These are phyloP conservation scores for Clitarchus hookeri DNA, from an alignment of 2,888 invertebrate genomes.

Conservation along the genomic window DNA sequence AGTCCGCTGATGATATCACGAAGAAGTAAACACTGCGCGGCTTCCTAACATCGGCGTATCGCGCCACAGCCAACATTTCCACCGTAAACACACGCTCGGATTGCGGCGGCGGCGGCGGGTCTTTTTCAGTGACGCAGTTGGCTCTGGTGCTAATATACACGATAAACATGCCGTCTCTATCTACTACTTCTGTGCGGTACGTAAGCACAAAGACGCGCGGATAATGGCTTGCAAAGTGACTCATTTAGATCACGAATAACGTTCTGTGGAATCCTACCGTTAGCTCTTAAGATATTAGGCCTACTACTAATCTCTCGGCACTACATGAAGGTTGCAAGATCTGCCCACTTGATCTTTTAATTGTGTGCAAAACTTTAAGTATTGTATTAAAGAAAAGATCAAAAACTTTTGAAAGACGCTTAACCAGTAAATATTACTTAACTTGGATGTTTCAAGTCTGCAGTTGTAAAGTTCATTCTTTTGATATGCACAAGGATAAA, in stretches of 20 bases:
- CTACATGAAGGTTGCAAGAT: too few species aligned
- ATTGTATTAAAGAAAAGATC: too few species aligned
- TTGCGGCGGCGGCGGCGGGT: background rate
- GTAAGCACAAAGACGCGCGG: background rate
- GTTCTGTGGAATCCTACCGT: too few species aligned
- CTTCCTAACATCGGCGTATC: background rate
- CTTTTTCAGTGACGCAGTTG: constrained; percentile 2
- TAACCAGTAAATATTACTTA: too few species aligned
- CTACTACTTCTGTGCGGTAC: background rate
- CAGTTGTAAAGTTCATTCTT: too few species aligned
- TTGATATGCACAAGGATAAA: too few species aligned
- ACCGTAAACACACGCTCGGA: background rate
- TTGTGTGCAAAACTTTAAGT: too few species aligned
- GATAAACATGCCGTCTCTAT: background rate
- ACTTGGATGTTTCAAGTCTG: too few species aligned
- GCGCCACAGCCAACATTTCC: background rate
- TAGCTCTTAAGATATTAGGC: too few species aligned
- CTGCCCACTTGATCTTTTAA: too few species aligned
- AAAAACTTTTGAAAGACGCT: too few species aligned
- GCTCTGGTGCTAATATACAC: background rate
- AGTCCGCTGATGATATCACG: background rate
- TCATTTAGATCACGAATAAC: background rate
- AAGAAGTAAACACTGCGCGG: background rate
- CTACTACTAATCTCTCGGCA: too few species aligned
- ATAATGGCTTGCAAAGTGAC: background rate